Base-by-base conservation (phyloP, 1,140 invertebrate species). In the Polypedilum vanderplanki region DNA sequence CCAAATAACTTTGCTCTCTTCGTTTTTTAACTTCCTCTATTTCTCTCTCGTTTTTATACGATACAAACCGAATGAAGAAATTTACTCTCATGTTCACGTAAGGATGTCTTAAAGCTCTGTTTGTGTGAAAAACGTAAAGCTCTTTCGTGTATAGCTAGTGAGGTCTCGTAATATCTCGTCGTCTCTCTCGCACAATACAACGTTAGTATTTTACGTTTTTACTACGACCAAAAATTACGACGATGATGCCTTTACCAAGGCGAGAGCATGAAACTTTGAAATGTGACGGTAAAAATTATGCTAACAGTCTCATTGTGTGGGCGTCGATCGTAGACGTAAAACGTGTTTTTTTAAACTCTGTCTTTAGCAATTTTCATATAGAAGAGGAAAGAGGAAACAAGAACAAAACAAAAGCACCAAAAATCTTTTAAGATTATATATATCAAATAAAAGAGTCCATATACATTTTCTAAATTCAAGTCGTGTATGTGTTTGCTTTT, bases 271-370 rank as follows among this genome's bases (percentile, higher is more conserved):
- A 70, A 67, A 67, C 64, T 67, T 46, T 46, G n/a, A n/a, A 17
- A 17, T 57, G 65, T 22, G 65, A 70, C 17, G 17, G 65, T 70
- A 22, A 70, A 70, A 70, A 20, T 20, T 70, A 22, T 70, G 20
- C 17, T 20, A 22, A 10, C 65, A 57, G 12, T 9, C 17, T 70
- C 65, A 70, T 17, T 70, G 65, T 70, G 65, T 70, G 65, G 65
- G 65, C 65, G 65, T 70, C 65, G 20, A 22, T 70, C 65, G 65
- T 70, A 70, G 65, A 70, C 65, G 65, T 70, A 70, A 70, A 70
- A 70, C 65, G 65, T 70, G 65, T 70, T 70, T 70, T 57, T 70
- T 70, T 67, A 1, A 70, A 70, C 65, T 70, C 65, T 18, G 65
- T 70, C 65, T 70, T 22, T 22, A 70, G 65, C 65, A 70, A 70